Evolutionary conservation across 1,140 invertebrate species (phyloP).

Genomic region (Calycopis cecrops): DNA sequence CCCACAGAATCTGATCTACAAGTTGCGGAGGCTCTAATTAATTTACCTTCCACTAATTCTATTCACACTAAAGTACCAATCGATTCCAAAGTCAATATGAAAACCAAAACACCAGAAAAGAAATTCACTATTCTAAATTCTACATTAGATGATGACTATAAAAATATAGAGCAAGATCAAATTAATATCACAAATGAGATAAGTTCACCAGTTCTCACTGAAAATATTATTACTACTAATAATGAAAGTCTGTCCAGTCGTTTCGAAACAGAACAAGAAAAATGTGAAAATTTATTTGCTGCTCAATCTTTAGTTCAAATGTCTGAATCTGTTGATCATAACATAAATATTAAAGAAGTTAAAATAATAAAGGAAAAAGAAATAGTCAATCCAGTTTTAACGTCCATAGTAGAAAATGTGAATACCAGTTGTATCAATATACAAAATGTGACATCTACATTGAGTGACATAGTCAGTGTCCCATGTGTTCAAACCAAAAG

Average conservation of each 20-base stretch:
- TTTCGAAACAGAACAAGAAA: slow-evolving; percentile 66
- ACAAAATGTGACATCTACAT: slow-evolving; percentile 8
- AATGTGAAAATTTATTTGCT: slow-evolving; percentile 67
- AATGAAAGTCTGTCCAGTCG: slow-evolving; percentile 41
- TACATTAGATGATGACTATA: neutral
- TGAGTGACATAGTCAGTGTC: slow-evolving; percentile 37
- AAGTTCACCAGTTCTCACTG: slow-evolving; percentile 19
- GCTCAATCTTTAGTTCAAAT: slow-evolving; percentile 69
- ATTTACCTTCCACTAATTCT: slow-evolving; percentile 54
- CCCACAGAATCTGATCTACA: slow-evolving; percentile 66
- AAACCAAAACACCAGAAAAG: neutral
- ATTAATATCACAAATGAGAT: slow-evolving; percentile 19
- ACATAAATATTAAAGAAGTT: slow-evolving; percentile 47
- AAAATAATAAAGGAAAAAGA: slow-evolving; percentile 7
- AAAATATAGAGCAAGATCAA: slow-evolving; percentile 16
- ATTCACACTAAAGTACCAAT: slow-evolving; percentile 43
- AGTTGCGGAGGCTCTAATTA: slow-evolving; percentile 66
- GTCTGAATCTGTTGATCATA: slow-evolving; percentile 65
- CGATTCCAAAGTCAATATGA: neutral
- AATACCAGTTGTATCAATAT: neutral
- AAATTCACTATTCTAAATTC: slow-evolving; percentile 3
- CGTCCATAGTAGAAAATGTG: neutral
- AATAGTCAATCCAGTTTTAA: neutral
- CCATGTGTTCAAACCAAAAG: slow-evolving; percentile 22
- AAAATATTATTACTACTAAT: slow-evolving; percentile 23